phyloP scores from a whole-genome alignment of 2,888 invertebrate genomes.

The Phrixothrix hirtus region DNA sequence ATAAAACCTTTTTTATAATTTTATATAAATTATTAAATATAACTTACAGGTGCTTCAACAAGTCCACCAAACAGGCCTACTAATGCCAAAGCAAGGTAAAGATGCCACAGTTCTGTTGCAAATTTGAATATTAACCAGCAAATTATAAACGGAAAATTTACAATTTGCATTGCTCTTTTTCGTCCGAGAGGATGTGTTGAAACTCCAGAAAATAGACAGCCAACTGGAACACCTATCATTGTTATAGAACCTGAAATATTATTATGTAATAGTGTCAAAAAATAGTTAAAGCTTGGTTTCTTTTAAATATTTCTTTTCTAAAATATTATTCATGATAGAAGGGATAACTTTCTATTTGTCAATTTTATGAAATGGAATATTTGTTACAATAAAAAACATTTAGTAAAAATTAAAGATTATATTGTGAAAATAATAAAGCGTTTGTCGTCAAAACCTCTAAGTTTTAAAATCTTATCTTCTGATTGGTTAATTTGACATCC shows the following conservation, averaged over 20 bases:
- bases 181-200: conserved; percentile 74
- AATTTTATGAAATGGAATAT: too few relatives aligned
- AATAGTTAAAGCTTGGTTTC: too few relatives aligned
- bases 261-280: too few relatives aligned
- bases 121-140: conserved; percentile 78
- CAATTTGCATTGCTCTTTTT: conserved; percentile 73
- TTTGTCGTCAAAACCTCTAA: too few relatives aligned
- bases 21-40: not conserved
- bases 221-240: conserved; percentile 77
- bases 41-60: conserved; percentile 78
- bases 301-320: too few relatives aligned
- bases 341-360: too few relatives aligned
- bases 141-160: conserved; percentile 72
- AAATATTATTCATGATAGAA: too few relatives aligned
- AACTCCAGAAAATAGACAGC: conserved; percentile 74
- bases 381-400: too few relatives aligned
- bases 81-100: conserved; percentile 71
- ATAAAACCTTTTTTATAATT: conserved; percentile 1
- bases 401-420: too few relatives aligned
- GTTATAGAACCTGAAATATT: conserved; percentile 73
- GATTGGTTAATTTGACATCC: too few relatives aligned
- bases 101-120: conserved; percentile 63
- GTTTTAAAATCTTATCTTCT: too few relatives aligned
- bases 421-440: too few relatives aligned
- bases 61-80: conserved; percentile 78